A percentile compares a stretch with the other conserved stretches of the same genome.
Evolutionary conservation across 2,797 vertebrate species (phyloP).

Genomic region (Lates japonicus): DNA sequence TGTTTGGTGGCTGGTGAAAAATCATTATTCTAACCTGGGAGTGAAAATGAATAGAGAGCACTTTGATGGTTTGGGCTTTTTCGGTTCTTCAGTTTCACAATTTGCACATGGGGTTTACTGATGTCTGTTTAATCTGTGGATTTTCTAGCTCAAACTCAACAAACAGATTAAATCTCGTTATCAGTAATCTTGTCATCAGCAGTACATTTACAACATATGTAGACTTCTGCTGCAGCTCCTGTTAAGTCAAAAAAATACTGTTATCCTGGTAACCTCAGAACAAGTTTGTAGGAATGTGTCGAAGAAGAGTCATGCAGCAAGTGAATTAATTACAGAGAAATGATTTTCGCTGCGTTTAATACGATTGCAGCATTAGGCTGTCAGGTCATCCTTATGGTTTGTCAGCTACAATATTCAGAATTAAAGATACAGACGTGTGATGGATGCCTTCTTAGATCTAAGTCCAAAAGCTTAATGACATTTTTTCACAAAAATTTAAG

Average conservation of each 20-base stretch:
- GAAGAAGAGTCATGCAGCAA: neutral
- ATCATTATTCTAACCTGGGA: slow-evolving; percentile 50
- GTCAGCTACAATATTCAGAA: slow-evolving; percentile 18
- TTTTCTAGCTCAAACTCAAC: slow-evolving; percentile 2
- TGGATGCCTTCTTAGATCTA: slow-evolving; percentile 30
- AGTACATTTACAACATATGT: neutral
- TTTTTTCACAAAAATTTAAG: slow-evolving; percentile 1
- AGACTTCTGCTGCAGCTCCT: neutral
- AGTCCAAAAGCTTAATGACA: slow-evolving; percentile 16
- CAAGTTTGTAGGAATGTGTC: slow-evolving; percentile 4
- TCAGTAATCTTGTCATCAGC: slow-evolving; percentile 3
- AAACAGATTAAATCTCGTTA: neutral
- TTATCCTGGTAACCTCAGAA: neutral
- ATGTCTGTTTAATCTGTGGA: slow-evolving; percentile 11
- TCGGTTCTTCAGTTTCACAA: slow-evolving; percentile 16
- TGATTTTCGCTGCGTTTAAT: slow-evolving; percentile 17
- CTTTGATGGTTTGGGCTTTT: slow-evolving; percentile 28
- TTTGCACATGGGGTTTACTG: neutral
- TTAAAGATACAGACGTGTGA: slow-evolving; percentile 27
- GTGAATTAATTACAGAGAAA: slow-evolving; percentile 27
- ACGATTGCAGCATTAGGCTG: slow-evolving; percentile 27
- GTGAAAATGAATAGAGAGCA: slow-evolving; percentile 53
- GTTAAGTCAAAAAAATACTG: neutral
- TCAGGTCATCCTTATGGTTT: slow-evolving; percentile 27
- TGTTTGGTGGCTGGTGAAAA: slow-evolving; percentile 22